A percentile compares a stretch with the other conserved stretches of the same genome.
phyloP scores from a whole-genome alignment of 2,888 invertebrate species.

The Alentia gelatinosa region DNA sequence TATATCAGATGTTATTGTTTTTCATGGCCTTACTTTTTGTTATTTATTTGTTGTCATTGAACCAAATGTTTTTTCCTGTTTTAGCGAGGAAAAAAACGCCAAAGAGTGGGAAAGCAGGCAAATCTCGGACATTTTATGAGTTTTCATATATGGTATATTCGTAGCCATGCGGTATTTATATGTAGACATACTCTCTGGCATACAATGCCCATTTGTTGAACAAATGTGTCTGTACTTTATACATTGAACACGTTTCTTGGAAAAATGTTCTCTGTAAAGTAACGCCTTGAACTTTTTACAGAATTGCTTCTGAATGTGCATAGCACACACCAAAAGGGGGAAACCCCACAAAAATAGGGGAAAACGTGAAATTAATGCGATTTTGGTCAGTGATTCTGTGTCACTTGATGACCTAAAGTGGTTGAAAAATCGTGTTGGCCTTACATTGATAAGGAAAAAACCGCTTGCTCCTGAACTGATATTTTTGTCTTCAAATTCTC shows the following conservation, averaged over 20 bases:
- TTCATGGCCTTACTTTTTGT: constrained; percentile 17
- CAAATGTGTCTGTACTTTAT: constrained; percentile 4
- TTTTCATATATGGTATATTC: background rate
- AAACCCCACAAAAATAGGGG: background rate
- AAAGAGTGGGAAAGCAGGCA: background rate
- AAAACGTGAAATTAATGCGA: background rate
- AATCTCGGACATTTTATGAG: background rate
- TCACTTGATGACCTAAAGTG: background rate
- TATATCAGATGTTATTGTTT: background rate
- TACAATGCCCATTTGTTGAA: constrained; percentile 18
- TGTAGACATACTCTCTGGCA: background rate
- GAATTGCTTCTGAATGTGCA: background rate
- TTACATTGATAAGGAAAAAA: background rate
- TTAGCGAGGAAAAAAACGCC: background rate
- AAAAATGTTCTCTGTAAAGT: background rate
- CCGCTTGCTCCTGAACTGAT: background rate
- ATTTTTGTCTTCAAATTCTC: background rate
- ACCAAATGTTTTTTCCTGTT: background rate
- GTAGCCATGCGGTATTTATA: background rate
- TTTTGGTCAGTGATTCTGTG: background rate
- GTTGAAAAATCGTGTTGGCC: background rate
- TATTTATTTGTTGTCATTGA: constrained; percentile 26
- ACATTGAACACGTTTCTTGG: background rate
- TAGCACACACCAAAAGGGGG: background rate
- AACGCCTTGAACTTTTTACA: background rate